Conservation (phyloP, 2,888 invertebrate species). For the Lumbricus terrestris region DNA sequence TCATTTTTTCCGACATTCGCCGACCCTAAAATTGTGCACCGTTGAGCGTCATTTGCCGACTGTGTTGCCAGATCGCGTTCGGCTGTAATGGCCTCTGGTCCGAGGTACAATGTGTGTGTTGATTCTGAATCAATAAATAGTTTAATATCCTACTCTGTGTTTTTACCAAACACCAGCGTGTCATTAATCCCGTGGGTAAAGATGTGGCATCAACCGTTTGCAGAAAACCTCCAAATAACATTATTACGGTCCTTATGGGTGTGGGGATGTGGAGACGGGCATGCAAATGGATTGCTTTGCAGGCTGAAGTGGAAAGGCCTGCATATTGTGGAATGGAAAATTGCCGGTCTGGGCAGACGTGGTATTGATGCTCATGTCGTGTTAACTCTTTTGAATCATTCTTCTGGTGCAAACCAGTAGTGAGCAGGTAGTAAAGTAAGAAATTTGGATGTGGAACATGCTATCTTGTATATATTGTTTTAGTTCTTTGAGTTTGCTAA, state of each 20-base stretch:
- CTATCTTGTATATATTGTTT: neutral
- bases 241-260: neutral
- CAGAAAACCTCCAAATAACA: neutral
- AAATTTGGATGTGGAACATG: neutral
- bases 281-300: neutral
- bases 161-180: neutral
- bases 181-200: neutral
- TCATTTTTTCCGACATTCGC: neutral
- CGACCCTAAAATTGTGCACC: neutral
- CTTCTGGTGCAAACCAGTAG: neutral
- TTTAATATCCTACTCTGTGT: conserved; percentile 3
- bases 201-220: neutral
- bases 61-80: neutral
- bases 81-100: neutral
- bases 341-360: neutral
- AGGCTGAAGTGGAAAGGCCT: neutral
- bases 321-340: neutral
- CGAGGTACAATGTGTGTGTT: neutral
- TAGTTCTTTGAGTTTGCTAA: neutral
- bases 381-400: neutral
- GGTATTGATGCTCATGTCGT: neutral
- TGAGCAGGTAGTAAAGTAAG: neutral
- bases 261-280: neutral
- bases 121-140: conserved; percentile 3
- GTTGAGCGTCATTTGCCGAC: neutral